Evolutionary conservation across 2,888 invertebrate species (phyloP).

Genomic region (Digitonthophagus gazella): DNA sequence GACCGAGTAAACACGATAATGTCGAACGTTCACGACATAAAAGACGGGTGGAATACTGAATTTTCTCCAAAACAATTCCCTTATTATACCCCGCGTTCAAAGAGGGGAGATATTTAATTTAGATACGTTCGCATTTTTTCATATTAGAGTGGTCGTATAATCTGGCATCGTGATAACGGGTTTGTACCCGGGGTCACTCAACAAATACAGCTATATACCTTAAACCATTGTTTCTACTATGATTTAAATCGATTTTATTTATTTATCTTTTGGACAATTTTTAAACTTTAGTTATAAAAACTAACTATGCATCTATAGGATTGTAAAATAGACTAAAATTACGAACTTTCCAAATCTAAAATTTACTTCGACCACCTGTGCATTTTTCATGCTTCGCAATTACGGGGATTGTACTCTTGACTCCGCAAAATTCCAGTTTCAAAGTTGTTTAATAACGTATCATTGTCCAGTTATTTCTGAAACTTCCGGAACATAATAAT

Average conservation of each 20-base stretch:
- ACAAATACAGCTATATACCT: not conserved
- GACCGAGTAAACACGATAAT: not conserved
- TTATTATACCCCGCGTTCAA: not conserved
- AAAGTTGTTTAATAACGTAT: not conserved
- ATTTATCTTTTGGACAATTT: not conserved
- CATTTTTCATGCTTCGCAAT: not conserved
- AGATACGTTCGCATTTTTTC: not conserved
- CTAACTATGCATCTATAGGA: not conserved
- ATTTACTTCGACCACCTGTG: too few species aligned
- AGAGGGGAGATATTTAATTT: not conserved
- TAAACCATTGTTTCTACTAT: too few species aligned
- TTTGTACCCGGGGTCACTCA: too few species aligned
- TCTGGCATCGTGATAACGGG: not conserved
- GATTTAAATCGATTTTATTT: too few species aligned
- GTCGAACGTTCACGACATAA: not conserved
- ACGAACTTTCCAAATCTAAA: not conserved
- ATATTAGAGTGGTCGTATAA: not conserved
- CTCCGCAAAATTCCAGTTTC: not conserved
- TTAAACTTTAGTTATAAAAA: not conserved
- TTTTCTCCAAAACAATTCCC: not conserved
- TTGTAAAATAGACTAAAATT: not conserved
- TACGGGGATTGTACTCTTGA: not conserved
- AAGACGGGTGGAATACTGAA: not conserved
- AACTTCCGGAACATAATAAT: not conserved
- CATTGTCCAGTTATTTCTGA: not conserved